Base-by-base conservation (phyloP, 2,113 vertebrate genomes). In the Actenoides lindsayi region DNA sequence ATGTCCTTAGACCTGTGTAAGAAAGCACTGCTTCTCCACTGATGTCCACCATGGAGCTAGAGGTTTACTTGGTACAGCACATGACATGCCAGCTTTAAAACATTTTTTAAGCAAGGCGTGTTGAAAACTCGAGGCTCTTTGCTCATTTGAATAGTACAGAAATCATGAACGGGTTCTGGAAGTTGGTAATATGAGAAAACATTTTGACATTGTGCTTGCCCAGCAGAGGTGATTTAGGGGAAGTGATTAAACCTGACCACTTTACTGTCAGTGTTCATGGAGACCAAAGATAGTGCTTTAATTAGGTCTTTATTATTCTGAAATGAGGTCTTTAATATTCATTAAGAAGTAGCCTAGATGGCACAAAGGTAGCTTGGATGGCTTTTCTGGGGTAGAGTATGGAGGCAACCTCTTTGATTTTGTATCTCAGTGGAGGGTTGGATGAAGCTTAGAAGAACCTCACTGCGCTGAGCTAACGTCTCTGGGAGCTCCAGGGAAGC, bases 191-290 rank as follows among this genome's bases (percentile, higher is more conserved):
- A 50, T 0, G 3, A 79, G 46, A 63, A 89, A 71, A 70, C 1
- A 28, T 53, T 88, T 63, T 83, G n/a, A 81, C 63, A 14, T 50
- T 83, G 18, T 63, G 5, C 89, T 98, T 97, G 98, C 98, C 98
- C 98, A 16, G 98, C 97, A n/a, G 98, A 99, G 69, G 98, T 91
- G 85, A 98, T 96, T 97, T 99, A 98, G 19, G 98, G 98, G 93
- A 99, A 99, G 99, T 97, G 98, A 91, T 98, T 97, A 3, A 98
- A 97, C 93, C 98, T 96, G 87, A 98, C 96, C 87, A 99, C 96
- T 73, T 99, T 97, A 12, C 97, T 98, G 39, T 98, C 98, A 13
- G 92, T 91, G 4, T 98, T 99, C 98, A 98, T 94, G 48, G 98
- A 99, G 64, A 99, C 98, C 91, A 99, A 99, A 1, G 96, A 96